Base-by-base conservation (phyloP, 2,888 invertebrate species). In the Epinotia bilunana region DNA sequence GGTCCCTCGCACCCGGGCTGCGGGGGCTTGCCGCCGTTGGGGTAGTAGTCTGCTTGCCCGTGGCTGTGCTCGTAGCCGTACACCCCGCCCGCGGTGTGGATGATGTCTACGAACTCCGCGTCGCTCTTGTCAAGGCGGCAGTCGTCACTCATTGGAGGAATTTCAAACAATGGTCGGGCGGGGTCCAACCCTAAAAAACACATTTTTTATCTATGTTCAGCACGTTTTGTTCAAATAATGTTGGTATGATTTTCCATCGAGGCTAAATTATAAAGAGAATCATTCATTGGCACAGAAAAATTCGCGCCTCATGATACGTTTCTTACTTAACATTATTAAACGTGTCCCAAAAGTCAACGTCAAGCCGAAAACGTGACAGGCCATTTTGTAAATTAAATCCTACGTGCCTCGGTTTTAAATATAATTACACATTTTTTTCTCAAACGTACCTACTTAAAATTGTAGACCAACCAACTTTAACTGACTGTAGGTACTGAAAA, bases 21-120 rank as follows among this genome's bases (percentile, higher is more conserved):
- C 0, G 93, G 92, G 0, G 96, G 92, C 49, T 81, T 87, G 0
- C 97, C 97, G 16, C 95, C 95, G 84, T 97, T 97, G 0, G 97
- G 97, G 88, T 96, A 97, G 84, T 97, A 97, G 87, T 97, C 97
- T 0, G 90, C 96, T 83, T 96, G 95, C 0, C 97, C 97, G 20
- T 96, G 92, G 5, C 96, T 94, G 43, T 85, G 81, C n/a, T 83
- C 81, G 78, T 95, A 95, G 0, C 97, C 97, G 53, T 95, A 91
- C 61, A 95, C 90, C 0, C 97, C 97, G 0, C 95, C 95, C 80
- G 96, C 95, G 0, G 96, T 96, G 83, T 97, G 97, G 69, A 97
- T 96, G 0, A 97, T 95, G 83, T 97, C 97, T 1, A 96, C 97
- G 82, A 97, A 97, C 28, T 93, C 88, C 0, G 97, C 97, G 84